A percentile compares a stretch with the other conserved stretches of the same genome.
These are phyloP conservation scores for Lacanobia wlatinum DNA, from an alignment of 2,888 invertebrate species.

Conservation along the genomic window DNA sequence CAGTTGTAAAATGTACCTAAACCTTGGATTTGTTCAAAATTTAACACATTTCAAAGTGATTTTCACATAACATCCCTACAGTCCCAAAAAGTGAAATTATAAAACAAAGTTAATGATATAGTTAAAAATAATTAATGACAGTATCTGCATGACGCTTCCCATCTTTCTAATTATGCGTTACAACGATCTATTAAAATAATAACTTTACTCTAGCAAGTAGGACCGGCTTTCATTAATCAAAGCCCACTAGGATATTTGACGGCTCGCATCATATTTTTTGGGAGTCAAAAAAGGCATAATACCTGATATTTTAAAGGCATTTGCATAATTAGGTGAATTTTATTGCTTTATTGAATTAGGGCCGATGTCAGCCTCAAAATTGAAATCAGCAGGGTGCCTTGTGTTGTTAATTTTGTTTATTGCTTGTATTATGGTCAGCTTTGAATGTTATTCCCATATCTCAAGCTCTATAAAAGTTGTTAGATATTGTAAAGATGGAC, in stretches of 20 bases:
- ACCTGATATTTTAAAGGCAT: conserved; percentile 87
- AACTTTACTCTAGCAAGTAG: conserved; percentile 79
- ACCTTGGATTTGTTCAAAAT: neutral
- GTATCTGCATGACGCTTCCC: conserved; percentile 71
- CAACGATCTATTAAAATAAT: conserved; percentile 81
- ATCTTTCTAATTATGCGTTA: conserved; percentile 77
- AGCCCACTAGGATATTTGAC: conserved; percentile 80
- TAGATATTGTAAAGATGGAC: conserved; percentile 83
- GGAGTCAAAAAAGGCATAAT: conserved; percentile 84
- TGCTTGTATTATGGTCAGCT: conserved; percentile 89
- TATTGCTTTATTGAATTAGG: conserved; percentile 91
- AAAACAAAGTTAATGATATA: conserved; percentile 14
- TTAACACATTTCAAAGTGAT: neutral
- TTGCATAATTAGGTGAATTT: conserved; percentile 91
- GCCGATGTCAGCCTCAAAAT: conserved; percentile 90
- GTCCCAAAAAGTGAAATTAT: neutral
- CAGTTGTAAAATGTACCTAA: too few relatives aligned
- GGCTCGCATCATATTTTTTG: conserved; percentile 85
- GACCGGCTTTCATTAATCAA: conserved; percentile 83
- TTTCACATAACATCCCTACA: neutral
- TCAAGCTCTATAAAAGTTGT: conserved; percentile 87
- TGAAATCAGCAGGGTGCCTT: conserved; percentile 89
- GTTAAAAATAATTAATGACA: conserved; percentile 63
- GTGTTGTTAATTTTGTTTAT: conserved; percentile 91
- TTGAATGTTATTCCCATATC: conserved; percentile 88